A percentile compares a stretch with the other conserved stretches of the same genome.
phyloP scores from a whole-genome alignment of 2,113 vertebrate species.

The Ranitomeya variabilis region DNA sequence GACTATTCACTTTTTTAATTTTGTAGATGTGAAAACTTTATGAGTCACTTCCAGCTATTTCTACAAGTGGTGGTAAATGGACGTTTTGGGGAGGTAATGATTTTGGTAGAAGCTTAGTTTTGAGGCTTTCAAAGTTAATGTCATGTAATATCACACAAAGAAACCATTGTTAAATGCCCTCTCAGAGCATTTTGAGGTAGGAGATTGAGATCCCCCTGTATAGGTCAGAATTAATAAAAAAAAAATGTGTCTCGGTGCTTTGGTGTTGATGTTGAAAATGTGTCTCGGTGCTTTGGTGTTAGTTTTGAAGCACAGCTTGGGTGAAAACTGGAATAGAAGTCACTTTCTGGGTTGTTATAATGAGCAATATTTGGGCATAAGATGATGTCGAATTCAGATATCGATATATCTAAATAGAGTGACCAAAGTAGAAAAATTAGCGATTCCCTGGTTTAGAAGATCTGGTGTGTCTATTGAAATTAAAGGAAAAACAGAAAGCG shows the following conservation, averaged over 20 bases:
- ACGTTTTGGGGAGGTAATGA: neutral
- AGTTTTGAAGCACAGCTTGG: too few relatives aligned
- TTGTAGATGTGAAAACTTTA: constrained; percentile 8
- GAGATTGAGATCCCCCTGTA: neutral
- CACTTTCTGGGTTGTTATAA: too few relatives aligned
- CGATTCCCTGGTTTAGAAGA: too few relatives aligned
- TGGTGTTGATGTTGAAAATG: too few relatives aligned
- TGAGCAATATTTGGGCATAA: too few relatives aligned
- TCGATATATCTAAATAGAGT: too few relatives aligned
- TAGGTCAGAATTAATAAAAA: neutral
- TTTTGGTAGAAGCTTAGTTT: constrained; percentile 4
- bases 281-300: too few relatives aligned
- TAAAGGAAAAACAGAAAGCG: too few relatives aligned
- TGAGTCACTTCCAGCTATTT: constrained; percentile 17
- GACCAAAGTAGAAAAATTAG: too few relatives aligned
- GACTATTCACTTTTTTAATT: constrained; percentile 1
- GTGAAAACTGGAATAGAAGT: too few relatives aligned
- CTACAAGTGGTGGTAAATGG: neutral
- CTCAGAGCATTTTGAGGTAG: neutral
- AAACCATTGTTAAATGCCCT: neutral
- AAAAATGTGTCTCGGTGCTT: neutral
- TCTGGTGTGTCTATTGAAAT: too few relatives aligned
- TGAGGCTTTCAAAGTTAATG: neutral
- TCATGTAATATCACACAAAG: neutral
- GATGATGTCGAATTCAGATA: too few relatives aligned